Percentiles rank a stretch among this genome's conserved stretches.
Conservation (phyloP, 2,113 vertebrate genomes). For the Syrmaticus mikado region DNA sequence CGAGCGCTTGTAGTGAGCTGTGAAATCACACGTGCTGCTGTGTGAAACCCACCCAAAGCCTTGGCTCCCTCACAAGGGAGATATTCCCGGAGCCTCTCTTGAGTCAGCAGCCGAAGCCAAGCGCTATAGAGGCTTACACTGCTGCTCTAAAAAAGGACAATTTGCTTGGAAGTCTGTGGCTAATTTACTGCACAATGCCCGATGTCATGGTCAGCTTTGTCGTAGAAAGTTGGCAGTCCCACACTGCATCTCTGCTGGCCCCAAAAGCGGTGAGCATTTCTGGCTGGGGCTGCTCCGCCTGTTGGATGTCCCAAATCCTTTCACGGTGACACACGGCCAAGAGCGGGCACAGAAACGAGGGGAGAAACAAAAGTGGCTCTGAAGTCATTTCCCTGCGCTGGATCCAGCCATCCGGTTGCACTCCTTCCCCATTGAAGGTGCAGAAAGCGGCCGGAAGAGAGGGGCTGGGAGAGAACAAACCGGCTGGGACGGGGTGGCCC, state of each 20-base stretch:
- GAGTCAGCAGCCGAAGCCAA: conserved; percentile 63
- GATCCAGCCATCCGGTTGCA: conserved; percentile 87
- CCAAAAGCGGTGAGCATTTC: conserved; percentile 71
- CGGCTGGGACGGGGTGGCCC: conserved; percentile 70
- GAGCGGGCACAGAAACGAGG: conserved; percentile 77
- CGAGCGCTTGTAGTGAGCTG: background rate
- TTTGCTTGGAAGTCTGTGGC: conserved; percentile 79
- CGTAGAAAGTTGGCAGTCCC: conserved; percentile 72
- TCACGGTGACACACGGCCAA: conserved; percentile 86
- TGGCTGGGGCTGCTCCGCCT: conserved; percentile 61
- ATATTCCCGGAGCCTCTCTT: conserved; percentile 20
- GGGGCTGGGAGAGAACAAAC: conserved; percentile 85
- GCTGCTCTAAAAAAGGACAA: conserved; percentile 80
- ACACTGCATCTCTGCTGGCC: conserved; percentile 59
- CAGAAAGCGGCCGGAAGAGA: conserved; percentile 92
- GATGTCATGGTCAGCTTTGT: conserved; percentile 72
- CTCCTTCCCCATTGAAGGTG: conserved; percentile 88
- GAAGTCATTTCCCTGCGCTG: conserved; percentile 88
- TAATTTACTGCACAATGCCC: conserved; percentile 76
- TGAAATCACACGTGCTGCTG: background rate
- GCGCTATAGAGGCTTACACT: conserved; percentile 44
- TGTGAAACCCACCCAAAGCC: conserved; percentile 12
- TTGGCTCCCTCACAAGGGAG: conserved; percentile 20
- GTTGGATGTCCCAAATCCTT: conserved; percentile 73
- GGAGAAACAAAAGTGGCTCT: conserved; percentile 83